Conservation (phyloP, 2,888 invertebrate species). For the Cyclophora punctaria region DNA sequence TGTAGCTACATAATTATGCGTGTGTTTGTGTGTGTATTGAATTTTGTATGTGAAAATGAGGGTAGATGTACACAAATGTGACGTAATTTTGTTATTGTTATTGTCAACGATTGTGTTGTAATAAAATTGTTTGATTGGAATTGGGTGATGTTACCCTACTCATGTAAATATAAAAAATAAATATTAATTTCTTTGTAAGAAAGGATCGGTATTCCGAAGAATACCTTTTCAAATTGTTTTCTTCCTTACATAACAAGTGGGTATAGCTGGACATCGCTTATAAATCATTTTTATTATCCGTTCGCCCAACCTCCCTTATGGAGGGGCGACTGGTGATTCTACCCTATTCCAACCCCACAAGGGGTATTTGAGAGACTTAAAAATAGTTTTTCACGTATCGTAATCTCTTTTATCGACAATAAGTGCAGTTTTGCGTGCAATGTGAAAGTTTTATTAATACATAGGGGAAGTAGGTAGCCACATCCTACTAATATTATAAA, state of each 20-base stretch:
- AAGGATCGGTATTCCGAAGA: constrained; percentile 25
- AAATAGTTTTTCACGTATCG: constrained; percentile 46
- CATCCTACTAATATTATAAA: too few relatives aligned
- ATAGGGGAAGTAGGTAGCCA: too few relatives aligned
- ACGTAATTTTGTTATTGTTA: constrained; percentile 19
- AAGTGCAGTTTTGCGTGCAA: constrained; percentile 56
- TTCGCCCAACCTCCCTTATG: constrained; percentile 35
- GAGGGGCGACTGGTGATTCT: constrained; percentile 52
- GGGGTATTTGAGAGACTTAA: constrained; percentile 48
- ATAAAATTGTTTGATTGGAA: constrained; percentile 10
- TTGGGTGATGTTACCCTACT: constrained; percentile 8
- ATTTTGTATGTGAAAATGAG: constrained; percentile 30
- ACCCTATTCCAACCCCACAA: constrained; percentile 15
- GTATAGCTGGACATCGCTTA: constrained; percentile 56
- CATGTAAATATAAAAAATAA: background rate
- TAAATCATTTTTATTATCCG: constrained; percentile 71
- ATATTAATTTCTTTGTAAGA: too few relatives aligned
- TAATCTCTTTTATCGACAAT: constrained; percentile 41
- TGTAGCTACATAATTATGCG: constrained; percentile 43
- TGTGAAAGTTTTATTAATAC: background rate
- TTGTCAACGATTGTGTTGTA: constrained; percentile 9
- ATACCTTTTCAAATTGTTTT: constrained; percentile 64
- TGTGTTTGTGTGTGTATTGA: constrained; percentile 24
- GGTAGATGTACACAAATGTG: constrained; percentile 27
- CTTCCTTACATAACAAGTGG: constrained; percentile 57